Conservation (phyloP, 1,140 invertebrate species). For the Leptoteleia sp. region DNA sequence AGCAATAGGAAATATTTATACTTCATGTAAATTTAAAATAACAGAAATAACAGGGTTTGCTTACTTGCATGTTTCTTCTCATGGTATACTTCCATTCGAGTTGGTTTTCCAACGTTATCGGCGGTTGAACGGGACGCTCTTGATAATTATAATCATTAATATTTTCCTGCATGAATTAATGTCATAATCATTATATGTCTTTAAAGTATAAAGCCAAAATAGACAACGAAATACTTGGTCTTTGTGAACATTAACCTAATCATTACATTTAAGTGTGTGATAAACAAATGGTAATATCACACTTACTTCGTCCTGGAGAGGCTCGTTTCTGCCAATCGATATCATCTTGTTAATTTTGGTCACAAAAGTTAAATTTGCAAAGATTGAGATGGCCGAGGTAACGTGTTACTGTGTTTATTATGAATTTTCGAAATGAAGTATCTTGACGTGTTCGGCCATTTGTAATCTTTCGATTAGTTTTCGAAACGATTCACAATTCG, state of each 20-base stretch:
- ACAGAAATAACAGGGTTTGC: constrained; percentile 24
- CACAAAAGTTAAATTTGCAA: background rate
- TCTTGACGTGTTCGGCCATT: constrained; percentile 33
- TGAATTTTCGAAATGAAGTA: constrained; percentile 34
- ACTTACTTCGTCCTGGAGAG: constrained; percentile 69
- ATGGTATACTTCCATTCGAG: constrained; percentile 85
- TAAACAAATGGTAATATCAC: background rate
- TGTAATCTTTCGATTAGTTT: constrained; percentile 6
- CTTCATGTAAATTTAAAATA: constrained; percentile 6
- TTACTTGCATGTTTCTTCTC: constrained; percentile 85
- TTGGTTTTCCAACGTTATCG: constrained; percentile 46
- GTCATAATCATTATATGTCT: background rate
- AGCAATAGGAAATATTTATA: too few species aligned
- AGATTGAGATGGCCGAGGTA: constrained; percentile 2
- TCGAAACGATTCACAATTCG: background rate
- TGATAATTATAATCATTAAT: constrained; percentile 62
- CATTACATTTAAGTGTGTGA: constrained; percentile 10
- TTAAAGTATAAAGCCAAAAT: background rate
- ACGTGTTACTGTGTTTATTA: constrained; percentile 22
- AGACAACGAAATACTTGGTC: background rate
- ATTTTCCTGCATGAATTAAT: constrained; percentile 64
- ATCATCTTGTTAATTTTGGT: constrained; percentile 67
- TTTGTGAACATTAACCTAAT: constrained; percentile 60
- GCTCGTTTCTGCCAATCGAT: constrained; percentile 65
- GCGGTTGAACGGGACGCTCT: constrained; percentile 63